These are phyloP conservation scores for Chelon labrosus DNA, from an alignment of 2,797 vertebrate species.

Conservation along the genomic window DNA sequence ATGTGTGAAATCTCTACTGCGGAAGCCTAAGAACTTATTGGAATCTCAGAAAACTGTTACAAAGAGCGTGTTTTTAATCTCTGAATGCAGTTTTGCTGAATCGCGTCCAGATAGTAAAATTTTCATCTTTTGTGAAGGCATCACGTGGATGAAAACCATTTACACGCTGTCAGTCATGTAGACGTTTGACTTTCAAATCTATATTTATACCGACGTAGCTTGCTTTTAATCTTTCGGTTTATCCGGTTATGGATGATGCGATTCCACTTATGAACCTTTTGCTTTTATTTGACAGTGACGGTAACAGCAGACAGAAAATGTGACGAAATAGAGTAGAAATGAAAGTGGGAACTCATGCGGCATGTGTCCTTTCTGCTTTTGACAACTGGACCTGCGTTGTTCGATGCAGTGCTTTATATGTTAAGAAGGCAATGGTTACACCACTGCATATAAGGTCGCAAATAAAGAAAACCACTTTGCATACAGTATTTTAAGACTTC, in stretches of 20 bases:
- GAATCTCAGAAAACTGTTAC: conserved; percentile 24
- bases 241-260: too few relatives aligned
- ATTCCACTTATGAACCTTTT: too few relatives aligned
- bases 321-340: too few relatives aligned
- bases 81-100: conserved; percentile 16
- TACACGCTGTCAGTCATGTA: neutral
- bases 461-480: neutral
- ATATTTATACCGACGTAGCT: neutral
- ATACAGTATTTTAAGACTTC: neutral
- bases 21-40: conserved; percentile 23
- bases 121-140: conserved; percentile 12
- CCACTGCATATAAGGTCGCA: neutral
- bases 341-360: too few relatives aligned
- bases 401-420: neutral
- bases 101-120: conserved; percentile 23
- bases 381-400: neutral
- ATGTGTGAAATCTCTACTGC: conserved; percentile 27
- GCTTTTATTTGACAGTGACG: neutral
- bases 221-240: neutral
- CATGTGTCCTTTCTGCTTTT: neutral
- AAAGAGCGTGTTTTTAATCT: conserved; percentile 12
- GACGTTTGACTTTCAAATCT: conserved; percentile 7
- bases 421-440: neutral
- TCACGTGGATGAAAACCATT: neutral
- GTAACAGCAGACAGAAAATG: too few relatives aligned